phyloP scores from a whole-genome alignment of 1,140 invertebrate genomes.

The Chrysoperla carnea region DNA sequence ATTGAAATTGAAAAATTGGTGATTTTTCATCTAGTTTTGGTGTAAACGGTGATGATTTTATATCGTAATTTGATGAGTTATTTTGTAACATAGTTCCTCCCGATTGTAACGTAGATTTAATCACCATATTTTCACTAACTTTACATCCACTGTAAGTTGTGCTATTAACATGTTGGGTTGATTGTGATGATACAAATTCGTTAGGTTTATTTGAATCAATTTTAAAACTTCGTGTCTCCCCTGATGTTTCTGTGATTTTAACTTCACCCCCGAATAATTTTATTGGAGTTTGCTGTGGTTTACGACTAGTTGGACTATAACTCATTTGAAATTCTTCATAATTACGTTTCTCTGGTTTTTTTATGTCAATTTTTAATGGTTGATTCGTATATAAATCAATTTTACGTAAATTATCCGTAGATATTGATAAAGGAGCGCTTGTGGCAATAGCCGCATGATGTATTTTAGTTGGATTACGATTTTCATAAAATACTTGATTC shows the following conservation, averaged over 20 bases:
- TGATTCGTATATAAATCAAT: constrained; percentile 7
- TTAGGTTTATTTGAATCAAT: constrained; percentile 39
- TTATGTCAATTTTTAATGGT: constrained; percentile 1
- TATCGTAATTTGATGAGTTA: constrained; percentile 10
- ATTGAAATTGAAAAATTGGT: background rate
- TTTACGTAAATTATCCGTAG: constrained; percentile 12
- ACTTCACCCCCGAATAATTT: constrained; percentile 67
- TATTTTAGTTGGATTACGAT: constrained; percentile 4
- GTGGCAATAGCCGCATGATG: background rate
- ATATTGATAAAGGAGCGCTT: constrained; percentile 15
- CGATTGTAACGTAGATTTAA: constrained; percentile 52
- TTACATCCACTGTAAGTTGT: constrained; percentile 15
- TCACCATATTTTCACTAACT: constrained; percentile 28
- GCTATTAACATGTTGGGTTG: constrained; percentile 8
- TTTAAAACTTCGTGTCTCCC: constrained; percentile 48
- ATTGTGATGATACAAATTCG: constrained; percentile 11
- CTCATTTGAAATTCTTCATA: constrained; percentile 9
- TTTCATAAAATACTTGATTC: constrained; percentile 23
- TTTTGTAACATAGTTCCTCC: constrained; percentile 50
- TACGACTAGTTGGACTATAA: constrained; percentile 10
- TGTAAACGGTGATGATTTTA: background rate
- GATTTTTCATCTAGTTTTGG: background rate
- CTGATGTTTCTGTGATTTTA: constrained; percentile 32
- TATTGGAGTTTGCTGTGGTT: constrained; percentile 27
- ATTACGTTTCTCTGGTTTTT: constrained; percentile 4